phyloP scores from a whole-genome alignment of 2,888 invertebrate species.

The Thereva nobilitata region DNA sequence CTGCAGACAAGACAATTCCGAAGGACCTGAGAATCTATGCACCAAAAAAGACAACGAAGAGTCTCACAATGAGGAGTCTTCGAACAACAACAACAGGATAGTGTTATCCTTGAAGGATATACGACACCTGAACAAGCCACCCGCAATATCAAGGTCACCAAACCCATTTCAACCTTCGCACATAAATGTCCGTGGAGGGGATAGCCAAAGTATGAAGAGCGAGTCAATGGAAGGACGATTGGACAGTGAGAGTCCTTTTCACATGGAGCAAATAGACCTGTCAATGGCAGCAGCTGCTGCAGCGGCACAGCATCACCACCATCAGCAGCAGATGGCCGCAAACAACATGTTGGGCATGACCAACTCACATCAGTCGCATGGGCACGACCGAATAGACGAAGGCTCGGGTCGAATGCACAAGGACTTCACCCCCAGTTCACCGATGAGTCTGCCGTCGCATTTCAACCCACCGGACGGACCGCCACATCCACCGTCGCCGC shows the following conservation, averaged over 20 bases:
- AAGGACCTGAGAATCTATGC: constrained; percentile 58
- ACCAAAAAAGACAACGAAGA: constrained; percentile 52
- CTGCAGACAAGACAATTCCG: constrained; percentile 43
- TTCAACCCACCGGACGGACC: constrained; percentile 59
- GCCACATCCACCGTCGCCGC: constrained; percentile 63
- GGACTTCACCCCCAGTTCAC: constrained; percentile 56
- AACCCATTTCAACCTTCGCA: constrained; percentile 43
- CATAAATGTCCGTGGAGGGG: constrained; percentile 25
- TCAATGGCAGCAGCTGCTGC: constrained; percentile 57
- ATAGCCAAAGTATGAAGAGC: constrained; percentile 51
- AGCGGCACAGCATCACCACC: constrained; percentile 53
- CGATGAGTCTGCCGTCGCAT: constrained; percentile 58
- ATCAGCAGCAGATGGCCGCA: constrained; percentile 46
- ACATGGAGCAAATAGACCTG: constrained; percentile 58
- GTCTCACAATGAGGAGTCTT: constrained; percentile 29
- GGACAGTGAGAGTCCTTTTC: constrained; percentile 53
- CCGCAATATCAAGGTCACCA: constrained; percentile 38
- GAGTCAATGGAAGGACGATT: constrained; percentile 46
- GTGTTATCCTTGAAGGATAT: constrained; percentile 58
- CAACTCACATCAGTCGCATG: constrained; percentile 45
- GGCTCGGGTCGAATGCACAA: constrained; percentile 54
- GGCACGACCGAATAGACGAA: constrained; percentile 56
- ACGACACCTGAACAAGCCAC: constrained; percentile 55
- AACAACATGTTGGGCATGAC: constrained; percentile 52
- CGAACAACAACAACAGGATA: constrained; percentile 55